Evolutionary conservation across 2,797 vertebrate genomes (phyloP).

Genomic region (Danio choprae): DNA sequence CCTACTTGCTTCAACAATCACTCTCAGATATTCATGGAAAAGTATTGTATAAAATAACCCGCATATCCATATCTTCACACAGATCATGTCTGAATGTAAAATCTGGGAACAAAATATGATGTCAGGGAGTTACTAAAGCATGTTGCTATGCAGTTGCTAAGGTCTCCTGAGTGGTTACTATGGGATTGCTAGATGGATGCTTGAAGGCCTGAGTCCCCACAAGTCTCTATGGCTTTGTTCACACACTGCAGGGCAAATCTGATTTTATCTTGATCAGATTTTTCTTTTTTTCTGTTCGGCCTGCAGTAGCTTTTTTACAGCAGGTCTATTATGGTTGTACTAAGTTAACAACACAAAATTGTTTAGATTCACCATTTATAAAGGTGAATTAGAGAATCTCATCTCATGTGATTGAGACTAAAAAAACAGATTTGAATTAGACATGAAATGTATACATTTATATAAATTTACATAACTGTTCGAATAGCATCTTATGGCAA

Average conservation of each 20-base stretch:
- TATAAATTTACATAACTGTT: too few relatives aligned
- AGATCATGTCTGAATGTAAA: background rate
- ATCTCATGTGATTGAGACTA: background rate
- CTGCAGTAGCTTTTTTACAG: background rate
- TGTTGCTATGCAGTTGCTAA: constrained; percentile 27
- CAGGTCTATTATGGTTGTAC: background rate
- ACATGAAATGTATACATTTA: too few relatives aligned
- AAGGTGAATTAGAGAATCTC: background rate
- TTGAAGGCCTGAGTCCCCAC: background rate
- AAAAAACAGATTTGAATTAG: too few relatives aligned
- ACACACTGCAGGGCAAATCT: background rate
- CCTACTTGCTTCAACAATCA: too few relatives aligned
- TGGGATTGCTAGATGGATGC: constrained; percentile 3
- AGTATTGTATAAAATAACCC: background rate
- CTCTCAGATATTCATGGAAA: background rate
- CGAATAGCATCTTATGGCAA: too few relatives aligned
- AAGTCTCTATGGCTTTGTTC: constrained; percentile 8
- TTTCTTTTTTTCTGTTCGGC: background rate
- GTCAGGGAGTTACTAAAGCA: background rate
- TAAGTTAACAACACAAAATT: background rate
- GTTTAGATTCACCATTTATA: background rate
- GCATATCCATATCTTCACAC: background rate
- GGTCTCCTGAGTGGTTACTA: background rate
- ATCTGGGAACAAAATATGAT: background rate
- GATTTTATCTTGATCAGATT: background rate